Evolutionary conservation across 2,797 vertebrate species (phyloP).

Genomic region (Ctenochaetus hawaiiensis): DNA sequence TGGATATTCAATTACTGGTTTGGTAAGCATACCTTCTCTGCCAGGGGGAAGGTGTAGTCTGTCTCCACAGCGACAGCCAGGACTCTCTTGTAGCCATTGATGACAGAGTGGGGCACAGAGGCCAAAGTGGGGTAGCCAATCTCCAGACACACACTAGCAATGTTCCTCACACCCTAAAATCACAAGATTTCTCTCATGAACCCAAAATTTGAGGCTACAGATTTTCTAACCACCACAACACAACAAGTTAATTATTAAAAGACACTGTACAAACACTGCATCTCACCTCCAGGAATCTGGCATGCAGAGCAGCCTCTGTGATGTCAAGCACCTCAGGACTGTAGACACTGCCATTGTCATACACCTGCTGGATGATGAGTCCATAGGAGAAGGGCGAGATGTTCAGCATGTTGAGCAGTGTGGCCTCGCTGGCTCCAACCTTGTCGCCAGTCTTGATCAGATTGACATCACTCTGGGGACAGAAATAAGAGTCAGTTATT

Average conservation of each 20-base stretch:
- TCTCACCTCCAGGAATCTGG: constrained; percentile 93
- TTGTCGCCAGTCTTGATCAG: constrained; percentile 96
- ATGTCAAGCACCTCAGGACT: constrained; percentile 98
- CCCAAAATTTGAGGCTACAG: neutral
- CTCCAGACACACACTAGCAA: constrained; percentile 95
- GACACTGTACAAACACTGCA: rapidly evolving
- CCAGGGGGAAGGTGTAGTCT: constrained; percentile 94
- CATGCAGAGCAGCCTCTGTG: constrained; percentile 94
- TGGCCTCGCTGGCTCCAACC: constrained; percentile 98
- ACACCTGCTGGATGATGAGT: constrained; percentile 97
- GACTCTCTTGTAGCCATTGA: constrained; percentile 97
- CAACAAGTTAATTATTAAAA: neutral
- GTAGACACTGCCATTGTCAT: constrained; percentile 98
- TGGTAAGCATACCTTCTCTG: constrained; percentile 91
- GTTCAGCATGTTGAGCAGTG: constrained; percentile 98
- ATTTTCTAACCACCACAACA: neutral
- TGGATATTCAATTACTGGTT: rapidly evolving
- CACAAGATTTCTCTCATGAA: rapidly evolving
- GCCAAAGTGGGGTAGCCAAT: constrained; percentile 98
- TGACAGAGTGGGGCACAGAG: constrained; percentile 93
- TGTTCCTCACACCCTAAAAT: constrained; percentile 93
- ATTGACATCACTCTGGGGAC: constrained; percentile 91
- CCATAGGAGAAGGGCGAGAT: constrained; percentile 99
- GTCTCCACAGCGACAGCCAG: constrained; percentile 96
- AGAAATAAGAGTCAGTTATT: neutral